Evolutionary conservation across 2,797 vertebrate species (phyloP).

Genomic region (Clarias platycephalus): DNA sequence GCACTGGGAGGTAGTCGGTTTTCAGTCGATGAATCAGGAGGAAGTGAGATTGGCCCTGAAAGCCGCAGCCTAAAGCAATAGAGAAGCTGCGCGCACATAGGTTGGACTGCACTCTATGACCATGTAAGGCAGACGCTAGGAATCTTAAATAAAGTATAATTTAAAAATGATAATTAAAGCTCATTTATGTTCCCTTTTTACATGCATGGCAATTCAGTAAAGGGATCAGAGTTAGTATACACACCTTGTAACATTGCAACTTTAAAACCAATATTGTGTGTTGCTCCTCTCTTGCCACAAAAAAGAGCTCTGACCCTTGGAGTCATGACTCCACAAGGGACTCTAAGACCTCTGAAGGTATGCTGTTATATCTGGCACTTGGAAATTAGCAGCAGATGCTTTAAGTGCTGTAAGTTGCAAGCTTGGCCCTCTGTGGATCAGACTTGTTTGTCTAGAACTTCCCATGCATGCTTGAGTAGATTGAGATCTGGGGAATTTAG

Average conservation of each 20-base stretch:
- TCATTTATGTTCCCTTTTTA: background rate
- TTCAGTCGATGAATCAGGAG: slow-evolving; percentile 66
- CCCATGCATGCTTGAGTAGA: no score
- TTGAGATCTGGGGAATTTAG: no score
- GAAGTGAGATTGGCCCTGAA: slow-evolving; percentile 74
- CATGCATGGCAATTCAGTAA: background rate
- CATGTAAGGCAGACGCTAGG: slow-evolving; percentile 29
- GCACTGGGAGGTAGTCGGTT: slow-evolving; percentile 2
- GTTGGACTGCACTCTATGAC: slow-evolving; percentile 20
- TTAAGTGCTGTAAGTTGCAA: no score
- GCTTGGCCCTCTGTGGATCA: no score
- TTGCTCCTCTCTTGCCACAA: no score
- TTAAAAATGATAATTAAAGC: background rate
- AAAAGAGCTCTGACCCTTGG: no score
- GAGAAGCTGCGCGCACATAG: background rate
- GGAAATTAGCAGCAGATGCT: no score
- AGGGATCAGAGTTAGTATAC: background rate
- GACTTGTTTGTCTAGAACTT: no score
- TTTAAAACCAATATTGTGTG: no score
- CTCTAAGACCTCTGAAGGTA: no score
- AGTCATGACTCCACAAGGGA: no score
- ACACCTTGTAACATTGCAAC: background rate
- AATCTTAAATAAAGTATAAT: background rate
- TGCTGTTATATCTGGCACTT: no score
- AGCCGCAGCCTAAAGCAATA: slow-evolving; percentile 68